Base-by-base conservation (phyloP, 2,888 invertebrate genomes). In the Cheilosia vernalis region DNA sequence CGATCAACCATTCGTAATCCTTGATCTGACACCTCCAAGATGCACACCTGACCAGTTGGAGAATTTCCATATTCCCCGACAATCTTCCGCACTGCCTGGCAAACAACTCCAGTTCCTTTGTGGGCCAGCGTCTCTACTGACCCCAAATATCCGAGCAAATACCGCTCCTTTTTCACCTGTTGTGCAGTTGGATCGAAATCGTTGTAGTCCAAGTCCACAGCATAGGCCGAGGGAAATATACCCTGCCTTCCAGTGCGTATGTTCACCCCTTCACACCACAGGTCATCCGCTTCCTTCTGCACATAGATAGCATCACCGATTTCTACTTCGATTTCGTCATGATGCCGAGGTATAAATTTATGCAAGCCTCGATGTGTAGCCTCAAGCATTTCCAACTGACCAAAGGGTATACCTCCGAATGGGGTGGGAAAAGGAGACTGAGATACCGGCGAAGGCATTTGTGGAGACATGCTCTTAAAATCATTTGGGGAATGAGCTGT, bases 231-330 rank as follows among this genome's bases (percentile, higher is more conserved):
- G 2, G 99, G 99, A 90, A 99, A 99, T 87, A 99, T 98, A 33
- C 99, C 99, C 92, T 96, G 96, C 87, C 97, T 95, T 15, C 98
- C 98, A 2, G 98, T 98, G 89, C 98, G 94, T 88, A 99, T 93
- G 93, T 99, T 99, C 0, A 99, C 97, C 58, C 98, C 99, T 95
- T 98, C 98, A 92, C 98, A 98, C 99, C 99, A 99, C 87, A 98
- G 93, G 92, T 99, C 99, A 88, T 99, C 99, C 24, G 97, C 97
- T 92, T 99, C 98, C 90, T 97, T 97, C 90, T 98, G 97, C 88
- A 99, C 98, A 91, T 98, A 98, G 87, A 99, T 95, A 1, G 98
- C 98, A 92, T 99, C 99, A 1, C 99, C 99, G 78, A 99, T 98
- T 93, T 99, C 99, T 37, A 99, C 94, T 91, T 98, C 97, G 85